Evolutionary conservation across 2,797 vertebrate genomes (phyloP).

Genomic region (Ficedula albicollis): DNA sequence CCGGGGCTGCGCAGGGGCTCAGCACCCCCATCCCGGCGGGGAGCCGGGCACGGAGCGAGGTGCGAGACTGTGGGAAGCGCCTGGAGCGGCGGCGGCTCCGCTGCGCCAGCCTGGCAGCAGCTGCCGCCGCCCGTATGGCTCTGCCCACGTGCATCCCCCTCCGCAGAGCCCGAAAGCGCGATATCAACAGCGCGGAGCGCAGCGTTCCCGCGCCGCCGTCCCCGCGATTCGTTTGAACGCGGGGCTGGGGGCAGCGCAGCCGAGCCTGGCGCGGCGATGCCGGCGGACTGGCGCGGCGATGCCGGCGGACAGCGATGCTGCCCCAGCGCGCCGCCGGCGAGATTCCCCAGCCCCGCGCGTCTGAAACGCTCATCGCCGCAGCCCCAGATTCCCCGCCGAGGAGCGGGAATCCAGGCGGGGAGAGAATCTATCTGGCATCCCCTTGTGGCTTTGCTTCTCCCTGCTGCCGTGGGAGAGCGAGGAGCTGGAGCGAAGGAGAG

Average conservation of each 20-base stretch:
- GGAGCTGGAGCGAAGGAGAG: neutral
- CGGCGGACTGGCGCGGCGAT: too few species aligned
- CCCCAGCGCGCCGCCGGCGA: too few species aligned
- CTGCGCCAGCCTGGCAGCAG: slow-evolving; percentile 60
- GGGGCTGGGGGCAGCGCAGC: too few species aligned
- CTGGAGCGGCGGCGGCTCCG: neutral
- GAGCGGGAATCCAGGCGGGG: slow-evolving; percentile 36
- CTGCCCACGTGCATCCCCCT: slow-evolving; percentile 62
- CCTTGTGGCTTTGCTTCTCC: slow-evolving; percentile 49
- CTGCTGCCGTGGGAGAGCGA: neutral
- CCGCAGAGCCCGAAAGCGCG: slow-evolving; percentile 39
- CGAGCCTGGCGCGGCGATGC: neutral
- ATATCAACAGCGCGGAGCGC: slow-evolving; percentile 13
- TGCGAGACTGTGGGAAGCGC: slow-evolving; percentile 65
- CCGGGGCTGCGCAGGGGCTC: neutral
- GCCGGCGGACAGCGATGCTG: too few species aligned
- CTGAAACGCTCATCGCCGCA: slow-evolving; percentile 61
- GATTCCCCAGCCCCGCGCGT: slow-evolving; percentile 40
- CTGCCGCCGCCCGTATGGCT: slow-evolving; percentile 63
- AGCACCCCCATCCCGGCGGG: neutral
- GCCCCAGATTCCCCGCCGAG: slow-evolving; percentile 40
- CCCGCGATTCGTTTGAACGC: too few species aligned
- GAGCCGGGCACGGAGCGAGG: neutral
- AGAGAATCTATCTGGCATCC: slow-evolving; percentile 58
- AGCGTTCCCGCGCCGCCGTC: too few species aligned